Evolutionary conservation across 2,797 vertebrate species (phyloP), one percentile per base, ranked within the genome.

Genomic region (Chaetophractus vellerosus): DNA sequence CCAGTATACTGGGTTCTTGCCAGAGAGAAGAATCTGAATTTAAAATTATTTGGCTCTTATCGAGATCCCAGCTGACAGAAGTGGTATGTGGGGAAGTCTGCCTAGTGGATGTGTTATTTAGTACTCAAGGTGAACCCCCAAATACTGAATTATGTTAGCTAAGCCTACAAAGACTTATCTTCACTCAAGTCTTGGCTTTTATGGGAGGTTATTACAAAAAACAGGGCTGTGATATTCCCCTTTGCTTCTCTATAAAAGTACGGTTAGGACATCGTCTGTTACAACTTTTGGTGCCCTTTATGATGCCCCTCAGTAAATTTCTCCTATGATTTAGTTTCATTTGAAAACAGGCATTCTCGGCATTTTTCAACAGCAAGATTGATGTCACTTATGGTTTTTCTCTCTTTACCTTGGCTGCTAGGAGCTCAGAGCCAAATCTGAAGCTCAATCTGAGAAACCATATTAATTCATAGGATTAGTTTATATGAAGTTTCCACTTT

Each of bases 351-450:
- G 23, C 31, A 68, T 85, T 84, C 63, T 75, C 78, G 28, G n/a
- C 59, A 86, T 86, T 81, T 97, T 64, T 66, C 79, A 75, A 6
- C 3, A 76, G 24, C 28, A 71, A 96, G 23, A 92, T 45, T 10
- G 23, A 21, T 66, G 16, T 75, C 64, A 75, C 10, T 38, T 33
- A 61, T 2, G 6, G 2, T 26, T 45, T 86, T 86, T 45, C 48
- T 74, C 52, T 95, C 50, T 93, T 88, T 89, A 52, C 64, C 33
- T 92, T 84, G 61, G n/a, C 75, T 69, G 31, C 71, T 89, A 57
- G 84, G 75, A 86, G 88, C 82, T 96, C 91, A 93, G 41, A 84
- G 59, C 52, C 71, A 84, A 94, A 89, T 78, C 9, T 12, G 21
- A 95, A 92, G 63, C 48, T n/a, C 16, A 18, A 33, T 31, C 48